phyloP scores from a whole-genome alignment of 2,888 invertebrate genomes.

The Cinara cedri region DNA sequence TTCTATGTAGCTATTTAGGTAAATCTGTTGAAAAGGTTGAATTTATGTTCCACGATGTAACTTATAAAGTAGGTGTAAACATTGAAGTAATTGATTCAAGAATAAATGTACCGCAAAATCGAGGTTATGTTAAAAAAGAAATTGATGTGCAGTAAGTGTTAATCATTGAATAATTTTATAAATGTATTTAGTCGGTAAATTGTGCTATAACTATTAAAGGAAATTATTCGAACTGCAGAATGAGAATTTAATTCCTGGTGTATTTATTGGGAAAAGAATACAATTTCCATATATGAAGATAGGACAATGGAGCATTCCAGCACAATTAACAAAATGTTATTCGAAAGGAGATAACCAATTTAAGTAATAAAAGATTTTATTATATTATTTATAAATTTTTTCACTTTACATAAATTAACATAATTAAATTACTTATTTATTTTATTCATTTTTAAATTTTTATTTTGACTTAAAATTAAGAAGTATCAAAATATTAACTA shows the following conservation, averaged over 20 bases:
- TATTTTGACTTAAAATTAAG: too few species aligned
- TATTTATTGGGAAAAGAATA: slow-evolving; percentile 65
- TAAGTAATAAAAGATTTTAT: slow-evolving; percentile 4
- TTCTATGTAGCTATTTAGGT: slow-evolving; percentile 39
- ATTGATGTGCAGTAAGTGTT: slow-evolving; percentile 43
- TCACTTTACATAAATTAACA: too few species aligned
- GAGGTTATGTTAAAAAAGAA: background rate
- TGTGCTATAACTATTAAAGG: slow-evolving; percentile 55
- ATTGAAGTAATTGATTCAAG: slow-evolving; percentile 50
- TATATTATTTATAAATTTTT: background rate
- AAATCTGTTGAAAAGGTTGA: slow-evolving; percentile 45
- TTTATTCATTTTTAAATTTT: too few species aligned
- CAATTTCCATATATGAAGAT: slow-evolving; percentile 70
- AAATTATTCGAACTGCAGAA: slow-evolving; percentile 58
- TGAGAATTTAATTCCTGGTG: slow-evolving; percentile 65
- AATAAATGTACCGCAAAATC: background rate
- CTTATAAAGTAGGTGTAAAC: slow-evolving; percentile 42
- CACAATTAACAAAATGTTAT: slow-evolving; percentile 60
- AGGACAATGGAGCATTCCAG: slow-evolving; percentile 63
- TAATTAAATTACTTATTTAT: too few species aligned
- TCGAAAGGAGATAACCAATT: slow-evolving; percentile 2
- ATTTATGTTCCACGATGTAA: slow-evolving; percentile 33
- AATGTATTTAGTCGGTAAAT: background rate
- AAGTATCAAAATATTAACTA: too few species aligned
- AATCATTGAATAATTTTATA: background rate